These are phyloP conservation scores for Theretra japonica DNA, from an alignment of 2,888 invertebrate genomes.

Conservation along the genomic window DNA sequence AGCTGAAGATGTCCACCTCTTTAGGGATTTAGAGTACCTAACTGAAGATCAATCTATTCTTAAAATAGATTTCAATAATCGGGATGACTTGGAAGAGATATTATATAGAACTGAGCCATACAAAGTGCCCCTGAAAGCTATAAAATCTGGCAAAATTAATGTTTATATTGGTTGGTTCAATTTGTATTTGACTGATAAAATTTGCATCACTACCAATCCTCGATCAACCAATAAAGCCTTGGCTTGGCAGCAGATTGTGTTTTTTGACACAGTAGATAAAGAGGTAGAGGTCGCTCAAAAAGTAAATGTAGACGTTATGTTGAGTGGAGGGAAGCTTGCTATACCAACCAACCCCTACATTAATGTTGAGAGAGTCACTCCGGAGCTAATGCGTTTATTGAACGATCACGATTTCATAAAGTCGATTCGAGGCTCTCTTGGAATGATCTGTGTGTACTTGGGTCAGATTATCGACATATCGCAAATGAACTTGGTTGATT, in stretches of 20 bases:
- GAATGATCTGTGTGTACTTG: slow-evolving; percentile 67
- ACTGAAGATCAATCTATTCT: slow-evolving; percentile 84
- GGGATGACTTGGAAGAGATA: slow-evolving; percentile 72
- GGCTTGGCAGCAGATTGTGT: slow-evolving; percentile 93
- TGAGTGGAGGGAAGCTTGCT: slow-evolving; percentile 69
- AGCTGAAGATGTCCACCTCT: slow-evolving; percentile 86
- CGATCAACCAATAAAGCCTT: slow-evolving; percentile 70
- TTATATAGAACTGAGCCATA: slow-evolving; percentile 66
- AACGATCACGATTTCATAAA: slow-evolving; percentile 80
- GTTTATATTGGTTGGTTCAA: slow-evolving; percentile 90
- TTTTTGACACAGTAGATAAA: slow-evolving; percentile 81
- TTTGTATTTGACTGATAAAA: slow-evolving; percentile 86
- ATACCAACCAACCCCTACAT: slow-evolving; percentile 53
- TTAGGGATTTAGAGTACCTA: slow-evolving; percentile 83
- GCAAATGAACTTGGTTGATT: slow-evolving; percentile 79
- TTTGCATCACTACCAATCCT: slow-evolving; percentile 86
- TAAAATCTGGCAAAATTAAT: slow-evolving; percentile 84
- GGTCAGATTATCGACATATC: slow-evolving; percentile 66
- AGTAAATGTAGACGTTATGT: slow-evolving; percentile 63
- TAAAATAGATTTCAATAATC: slow-evolving; percentile 86
- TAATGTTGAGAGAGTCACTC: slow-evolving; percentile 59
- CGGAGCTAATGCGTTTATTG: slow-evolving; percentile 70
- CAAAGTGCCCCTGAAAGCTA: slow-evolving; percentile 64
- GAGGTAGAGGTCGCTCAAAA: slow-evolving; percentile 56
- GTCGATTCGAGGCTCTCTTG: slow-evolving; percentile 65